A percentile compares a stretch with the other conserved stretches of the same genome.
Conservation (phyloP, 2,888 invertebrate genomes). For the Drosophila siamana region DNA sequence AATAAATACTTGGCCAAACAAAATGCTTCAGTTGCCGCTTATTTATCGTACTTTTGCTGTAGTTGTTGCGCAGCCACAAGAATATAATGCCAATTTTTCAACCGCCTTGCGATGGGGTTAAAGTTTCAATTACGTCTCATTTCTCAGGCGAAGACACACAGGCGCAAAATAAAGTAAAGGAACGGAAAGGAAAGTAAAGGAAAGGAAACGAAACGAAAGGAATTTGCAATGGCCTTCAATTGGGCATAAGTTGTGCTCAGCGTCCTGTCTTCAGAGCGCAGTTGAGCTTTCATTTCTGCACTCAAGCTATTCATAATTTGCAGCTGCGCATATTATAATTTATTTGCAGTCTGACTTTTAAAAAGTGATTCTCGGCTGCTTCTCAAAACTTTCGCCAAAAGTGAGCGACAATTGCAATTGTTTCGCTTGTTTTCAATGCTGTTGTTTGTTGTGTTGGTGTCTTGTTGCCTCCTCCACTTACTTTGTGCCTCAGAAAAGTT, state of each 20-base stretch:
- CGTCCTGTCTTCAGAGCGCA: conserved; percentile 6
- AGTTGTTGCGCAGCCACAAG: conserved; percentile 22
- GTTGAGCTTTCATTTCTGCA: not conserved
- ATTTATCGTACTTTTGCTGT: conserved; percentile 53
- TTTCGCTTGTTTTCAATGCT: conserved; percentile 15
- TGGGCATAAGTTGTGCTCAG: conserved; percentile 13
- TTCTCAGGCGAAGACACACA: conserved; percentile 34
- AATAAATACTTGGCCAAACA: conserved; percentile 55
- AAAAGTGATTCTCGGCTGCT: conserved; percentile 26
- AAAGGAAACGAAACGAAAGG: not conserved
- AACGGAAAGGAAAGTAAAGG: not conserved
- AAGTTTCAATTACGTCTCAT: conserved; percentile 70
- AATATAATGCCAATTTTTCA: conserved; percentile 67
- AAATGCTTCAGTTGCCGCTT: conserved; percentile 54
- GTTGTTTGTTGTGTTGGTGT: not conserved
- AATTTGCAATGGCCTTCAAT: conserved; percentile 21
- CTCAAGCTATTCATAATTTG: conserved; percentile 20
- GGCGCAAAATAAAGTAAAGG: not conserved
- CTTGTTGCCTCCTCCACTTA: not conserved
- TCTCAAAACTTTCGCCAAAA: conserved; percentile 50
- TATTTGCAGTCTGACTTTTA: conserved; percentile 59
- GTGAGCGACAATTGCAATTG: conserved; percentile 60
- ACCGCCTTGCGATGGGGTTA: conserved; percentile 45
- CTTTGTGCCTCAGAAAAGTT: conserved; percentile 33
- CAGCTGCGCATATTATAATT: conserved; percentile 30